phyloP scores from a whole-genome alignment of 2,888 invertebrate genomes.

The Amphipoea lucens region DNA sequence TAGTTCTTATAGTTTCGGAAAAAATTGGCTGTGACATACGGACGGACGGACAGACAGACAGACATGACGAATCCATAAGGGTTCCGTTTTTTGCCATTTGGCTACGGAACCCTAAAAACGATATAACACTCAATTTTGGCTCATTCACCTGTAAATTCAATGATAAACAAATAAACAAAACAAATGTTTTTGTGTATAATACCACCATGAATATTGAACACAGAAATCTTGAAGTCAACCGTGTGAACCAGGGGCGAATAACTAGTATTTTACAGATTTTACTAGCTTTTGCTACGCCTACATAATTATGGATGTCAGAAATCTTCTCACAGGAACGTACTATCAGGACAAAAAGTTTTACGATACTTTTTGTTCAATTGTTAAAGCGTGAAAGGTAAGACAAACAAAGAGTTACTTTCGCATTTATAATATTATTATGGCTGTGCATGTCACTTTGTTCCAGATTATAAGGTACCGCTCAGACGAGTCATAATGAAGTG shows the following conservation, averaged over 20 bases:
- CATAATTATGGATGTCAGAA: neutral
- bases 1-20: no score
- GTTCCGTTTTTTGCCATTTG: no score
- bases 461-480: neutral
- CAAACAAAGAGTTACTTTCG: neutral
- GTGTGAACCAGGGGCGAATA: neutral
- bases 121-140: constrained; percentile 10
- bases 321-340: neutral
- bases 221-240: neutral
- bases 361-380: neutral
- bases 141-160: constrained; percentile 38
- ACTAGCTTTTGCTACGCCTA: neutral
- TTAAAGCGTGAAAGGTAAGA: neutral
- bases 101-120: no score
- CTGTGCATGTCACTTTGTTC: neutral
- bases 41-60: no score
- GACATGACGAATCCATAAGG: no score
- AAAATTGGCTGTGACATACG: no score
- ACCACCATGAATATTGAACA: neutral
- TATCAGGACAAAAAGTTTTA: neutral
- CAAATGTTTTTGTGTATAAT: no score
- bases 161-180: neutral
- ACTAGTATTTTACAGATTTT: neutral
- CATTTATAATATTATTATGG: neutral
- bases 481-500: neutral